Conservation (phyloP, 2,797 vertebrate species). For the Hippopotamyrus pictus region DNA sequence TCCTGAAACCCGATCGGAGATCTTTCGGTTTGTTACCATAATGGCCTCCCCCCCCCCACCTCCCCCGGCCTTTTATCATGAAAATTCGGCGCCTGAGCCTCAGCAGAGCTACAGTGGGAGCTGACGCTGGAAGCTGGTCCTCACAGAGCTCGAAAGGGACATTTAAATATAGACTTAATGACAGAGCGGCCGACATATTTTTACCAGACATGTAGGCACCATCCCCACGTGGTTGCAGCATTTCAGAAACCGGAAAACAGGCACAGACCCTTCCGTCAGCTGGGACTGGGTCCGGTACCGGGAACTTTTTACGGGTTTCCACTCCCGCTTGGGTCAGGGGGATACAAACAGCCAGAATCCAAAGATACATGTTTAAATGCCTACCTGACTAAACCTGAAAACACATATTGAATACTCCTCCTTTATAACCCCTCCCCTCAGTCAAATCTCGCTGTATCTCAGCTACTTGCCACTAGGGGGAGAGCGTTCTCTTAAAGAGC, state of each 20-base stretch:
- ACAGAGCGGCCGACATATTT: slow-evolving; percentile 2
- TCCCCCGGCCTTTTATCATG: background rate
- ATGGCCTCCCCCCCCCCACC: background rate
- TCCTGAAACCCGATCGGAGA: background rate
- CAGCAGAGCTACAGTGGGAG: background rate
- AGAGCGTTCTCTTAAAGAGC: background rate
- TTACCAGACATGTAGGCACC: background rate
- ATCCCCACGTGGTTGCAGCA: background rate
- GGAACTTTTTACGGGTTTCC: background rate
- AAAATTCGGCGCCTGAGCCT: background rate
- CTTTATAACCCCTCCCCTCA: background rate
- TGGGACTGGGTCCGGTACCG: background rate
- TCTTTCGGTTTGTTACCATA: background rate
- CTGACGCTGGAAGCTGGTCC: background rate
- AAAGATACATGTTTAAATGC: background rate
- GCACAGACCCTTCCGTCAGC: background rate
- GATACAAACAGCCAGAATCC: background rate
- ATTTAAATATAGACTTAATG: slow-evolving; percentile 20
- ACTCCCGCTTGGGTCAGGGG: background rate
- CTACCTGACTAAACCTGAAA: background rate
- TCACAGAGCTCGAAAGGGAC: background rate
- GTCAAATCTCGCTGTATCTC: background rate
- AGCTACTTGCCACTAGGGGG: background rate
- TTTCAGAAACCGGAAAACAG: background rate
- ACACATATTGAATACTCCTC: background rate